Conservation (phyloP, 1,140 invertebrate species). For the Eueides isabella region DNA sequence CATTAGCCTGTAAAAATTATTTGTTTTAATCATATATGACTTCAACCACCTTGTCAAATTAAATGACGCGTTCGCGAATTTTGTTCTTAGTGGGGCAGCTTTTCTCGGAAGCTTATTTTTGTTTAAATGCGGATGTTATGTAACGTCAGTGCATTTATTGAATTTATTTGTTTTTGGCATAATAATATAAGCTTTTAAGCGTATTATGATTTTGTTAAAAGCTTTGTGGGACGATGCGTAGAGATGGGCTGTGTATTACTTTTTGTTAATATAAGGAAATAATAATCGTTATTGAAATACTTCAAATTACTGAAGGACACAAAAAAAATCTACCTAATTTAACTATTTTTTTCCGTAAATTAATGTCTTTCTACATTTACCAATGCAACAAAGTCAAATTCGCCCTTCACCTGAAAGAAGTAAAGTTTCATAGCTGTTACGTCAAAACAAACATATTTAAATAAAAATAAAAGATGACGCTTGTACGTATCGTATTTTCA, state of each 20-base stretch:
- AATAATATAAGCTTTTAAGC: conserved; percentile 10
- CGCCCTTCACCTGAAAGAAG: neutral
- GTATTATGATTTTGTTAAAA: neutral
- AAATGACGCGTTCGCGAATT: conserved; percentile 10
- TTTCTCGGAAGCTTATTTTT: conserved; percentile 1
- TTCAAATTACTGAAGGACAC: no score
- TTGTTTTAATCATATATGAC: conserved; percentile 4
- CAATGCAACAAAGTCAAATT: neutral
- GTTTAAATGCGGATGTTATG: conserved; percentile 10
- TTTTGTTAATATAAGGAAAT: neutral
- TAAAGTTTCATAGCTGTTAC: neutral
- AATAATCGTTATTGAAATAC: no score
- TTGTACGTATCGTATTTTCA: neutral
- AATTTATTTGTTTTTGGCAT: neutral
- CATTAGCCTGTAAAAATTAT: conserved; percentile 11
- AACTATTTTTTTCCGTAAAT: no score
- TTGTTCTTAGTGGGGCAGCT: conserved; percentile 16
- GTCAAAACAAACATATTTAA: neutral
- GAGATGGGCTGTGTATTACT: neutral
- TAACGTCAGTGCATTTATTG: conserved; percentile 4
- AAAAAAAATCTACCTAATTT: no score
- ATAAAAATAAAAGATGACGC: neutral
- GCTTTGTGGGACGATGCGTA: neutral
- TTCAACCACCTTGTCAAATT: conserved; percentile 9
- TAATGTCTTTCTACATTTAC: no score